Conservation (phyloP, 2,888 invertebrate genomes). For the Argynnis bischoffii region DNA sequence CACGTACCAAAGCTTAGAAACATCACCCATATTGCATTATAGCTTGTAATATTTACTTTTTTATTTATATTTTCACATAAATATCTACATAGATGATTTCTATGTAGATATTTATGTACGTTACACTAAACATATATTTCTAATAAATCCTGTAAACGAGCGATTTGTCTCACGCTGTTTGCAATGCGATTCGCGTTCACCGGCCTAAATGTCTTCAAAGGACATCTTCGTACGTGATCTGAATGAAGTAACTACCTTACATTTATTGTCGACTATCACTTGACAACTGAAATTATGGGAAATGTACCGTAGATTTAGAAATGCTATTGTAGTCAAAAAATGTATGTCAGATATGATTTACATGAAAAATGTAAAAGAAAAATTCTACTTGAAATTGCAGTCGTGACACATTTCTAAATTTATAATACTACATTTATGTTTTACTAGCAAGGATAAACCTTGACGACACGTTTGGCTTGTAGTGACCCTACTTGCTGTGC, state of each 20-base stretch:
- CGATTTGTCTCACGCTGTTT: slow-evolving; percentile 33
- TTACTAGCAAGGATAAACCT: too few species aligned
- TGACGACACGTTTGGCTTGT: too few species aligned
- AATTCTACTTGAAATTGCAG: too few species aligned
- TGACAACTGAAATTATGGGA: slow-evolving; percentile 22
- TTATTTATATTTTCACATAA: neutral
- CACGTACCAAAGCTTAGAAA: too few species aligned
- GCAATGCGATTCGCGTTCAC: slow-evolving; percentile 34
- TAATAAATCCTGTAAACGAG: slow-evolving; percentile 32
- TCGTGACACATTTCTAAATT: too few species aligned
- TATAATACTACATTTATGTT: too few species aligned
- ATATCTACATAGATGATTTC: neutral
- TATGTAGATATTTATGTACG: too few species aligned
- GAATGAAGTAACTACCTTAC: slow-evolving; percentile 23
- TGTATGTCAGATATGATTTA: neutral
- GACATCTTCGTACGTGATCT: slow-evolving; percentile 33
- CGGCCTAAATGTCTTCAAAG: slow-evolving; percentile 40
- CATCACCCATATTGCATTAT: too few species aligned
- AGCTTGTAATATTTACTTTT: too few species aligned
- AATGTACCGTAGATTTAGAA: slow-evolving; percentile 6
- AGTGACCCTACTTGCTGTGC: too few species aligned
- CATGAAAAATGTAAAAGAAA: too few species aligned
- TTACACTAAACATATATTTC: slow-evolving; percentile 5
- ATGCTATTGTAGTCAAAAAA: neutral
- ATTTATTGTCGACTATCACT: slow-evolving; percentile 22